phyloP scores from a whole-genome alignment of 2,888 invertebrate genomes.

The Incurvaria masculella region DNA sequence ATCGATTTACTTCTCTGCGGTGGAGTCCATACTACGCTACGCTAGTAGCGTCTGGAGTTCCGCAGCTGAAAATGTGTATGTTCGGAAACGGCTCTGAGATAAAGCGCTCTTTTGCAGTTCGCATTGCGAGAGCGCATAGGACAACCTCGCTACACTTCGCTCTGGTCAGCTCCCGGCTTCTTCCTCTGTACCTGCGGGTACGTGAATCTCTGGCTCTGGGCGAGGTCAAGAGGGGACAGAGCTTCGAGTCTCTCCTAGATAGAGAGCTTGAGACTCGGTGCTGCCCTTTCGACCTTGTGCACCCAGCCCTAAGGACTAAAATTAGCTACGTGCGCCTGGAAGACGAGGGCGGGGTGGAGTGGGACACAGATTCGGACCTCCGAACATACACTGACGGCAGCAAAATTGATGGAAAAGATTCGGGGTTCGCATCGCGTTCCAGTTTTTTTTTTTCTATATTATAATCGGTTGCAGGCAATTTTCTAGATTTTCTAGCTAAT shows the following conservation, averaged over 20 bases:
- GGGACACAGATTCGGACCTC: neutral
- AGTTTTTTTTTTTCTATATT: no score
- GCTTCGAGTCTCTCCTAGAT: neutral
- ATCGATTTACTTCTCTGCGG: constrained; percentile 1
- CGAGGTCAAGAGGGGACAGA: neutral
- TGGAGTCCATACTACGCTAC: constrained; percentile 3
- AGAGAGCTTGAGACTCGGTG: neutral
- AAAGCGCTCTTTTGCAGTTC: neutral
- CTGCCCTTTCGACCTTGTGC: neutral
- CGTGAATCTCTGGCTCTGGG: constrained; percentile 9
- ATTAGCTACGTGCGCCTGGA: neutral
- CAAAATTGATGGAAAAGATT: constrained; percentile 4
- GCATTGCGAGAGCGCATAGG: neutral
- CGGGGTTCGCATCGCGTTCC: no score
- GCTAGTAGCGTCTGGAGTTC: constrained; percentile 1
- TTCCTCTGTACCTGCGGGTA: constrained; percentile 14
- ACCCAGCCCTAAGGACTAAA: neutral
- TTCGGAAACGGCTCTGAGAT: neutral
- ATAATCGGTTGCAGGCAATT: no score
- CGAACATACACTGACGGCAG: constrained; percentile 15
- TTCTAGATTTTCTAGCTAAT: no score
- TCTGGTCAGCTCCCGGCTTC: constrained; percentile 12
- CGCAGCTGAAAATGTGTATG: neutral
- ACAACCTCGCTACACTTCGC: constrained; percentile 12
- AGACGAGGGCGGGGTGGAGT: neutral